These are phyloP conservation scores for Heliconius hortense DNA, from an alignment of 2,888 invertebrate species.

Conservation along the genomic window DNA sequence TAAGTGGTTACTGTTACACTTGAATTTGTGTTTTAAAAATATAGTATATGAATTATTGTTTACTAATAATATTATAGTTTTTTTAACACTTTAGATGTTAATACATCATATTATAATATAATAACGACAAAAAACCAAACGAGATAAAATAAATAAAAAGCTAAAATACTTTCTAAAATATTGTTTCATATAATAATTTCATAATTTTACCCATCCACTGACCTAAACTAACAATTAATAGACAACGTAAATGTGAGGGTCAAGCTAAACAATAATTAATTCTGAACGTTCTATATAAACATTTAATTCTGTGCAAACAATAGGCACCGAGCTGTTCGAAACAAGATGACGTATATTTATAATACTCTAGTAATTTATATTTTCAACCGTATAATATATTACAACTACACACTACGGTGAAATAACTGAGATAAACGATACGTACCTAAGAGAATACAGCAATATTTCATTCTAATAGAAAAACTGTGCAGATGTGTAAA, in stretches of 20 bases:
- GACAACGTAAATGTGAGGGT: slow-evolving; percentile 9
- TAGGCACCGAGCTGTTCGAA: slow-evolving; percentile 4
- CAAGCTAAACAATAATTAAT: slow-evolving; percentile 8
- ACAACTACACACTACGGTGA: slow-evolving; percentile 24
- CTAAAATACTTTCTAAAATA: no score
- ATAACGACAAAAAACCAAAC: neutral
- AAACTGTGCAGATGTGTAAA: slow-evolving; percentile 48
- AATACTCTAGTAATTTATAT: slow-evolving; percentile 24
- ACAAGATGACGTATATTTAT: slow-evolving; percentile 15
- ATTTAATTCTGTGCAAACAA: slow-evolving; percentile 20
- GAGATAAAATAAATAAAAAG: neutral
- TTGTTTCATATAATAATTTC: neutral
- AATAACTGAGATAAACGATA: slow-evolving; percentile 50
- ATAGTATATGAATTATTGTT: neutral
- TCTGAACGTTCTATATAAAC: slow-evolving; percentile 6
- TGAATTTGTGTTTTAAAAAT: neutral
- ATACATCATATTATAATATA: neutral
- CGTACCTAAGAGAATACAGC: slow-evolving; percentile 46
- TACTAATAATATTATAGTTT: neutral
- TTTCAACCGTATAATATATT: slow-evolving; percentile 28
- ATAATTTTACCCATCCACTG: neutral
- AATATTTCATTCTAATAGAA: slow-evolving; percentile 52
- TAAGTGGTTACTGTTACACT: neutral
- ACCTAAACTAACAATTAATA: slow-evolving; percentile 13
- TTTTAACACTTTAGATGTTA: neutral